Conservation (phyloP, 2,797 vertebrate genomes). For the Pseudomugil gertrudae region DNA sequence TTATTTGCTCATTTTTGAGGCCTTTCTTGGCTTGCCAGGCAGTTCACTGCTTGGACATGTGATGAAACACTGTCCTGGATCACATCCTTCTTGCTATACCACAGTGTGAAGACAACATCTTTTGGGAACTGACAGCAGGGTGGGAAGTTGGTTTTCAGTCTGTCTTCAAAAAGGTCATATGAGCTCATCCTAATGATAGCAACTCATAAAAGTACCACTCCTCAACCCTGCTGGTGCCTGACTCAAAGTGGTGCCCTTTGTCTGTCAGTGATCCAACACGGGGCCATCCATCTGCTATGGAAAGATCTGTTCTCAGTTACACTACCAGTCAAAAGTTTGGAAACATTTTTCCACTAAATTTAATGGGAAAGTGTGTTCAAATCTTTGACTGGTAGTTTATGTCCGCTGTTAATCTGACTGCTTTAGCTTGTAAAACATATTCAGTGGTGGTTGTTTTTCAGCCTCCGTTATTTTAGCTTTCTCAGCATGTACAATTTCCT, state of each 20-base stretch:
- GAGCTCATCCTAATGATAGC: constrained; percentile 1
- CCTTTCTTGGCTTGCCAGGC: not conserved
- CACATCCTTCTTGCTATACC: not conserved
- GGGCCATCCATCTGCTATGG: not conserved
- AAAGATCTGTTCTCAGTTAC: not conserved
- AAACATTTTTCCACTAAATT: too few relatives aligned
- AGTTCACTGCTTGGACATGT: not conserved
- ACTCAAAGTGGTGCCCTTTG: constrained; percentile 1
- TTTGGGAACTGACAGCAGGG: not conserved
- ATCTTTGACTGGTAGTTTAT: too few relatives aligned
- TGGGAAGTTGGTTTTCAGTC: not conserved
- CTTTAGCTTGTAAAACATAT: not conserved
- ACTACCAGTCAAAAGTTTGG: too few relatives aligned
- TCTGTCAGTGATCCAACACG: constrained; percentile 1
- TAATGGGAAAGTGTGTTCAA: too few relatives aligned
- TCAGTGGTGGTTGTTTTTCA: not conserved
- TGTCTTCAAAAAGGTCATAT: not conserved
- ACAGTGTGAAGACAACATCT: not conserved
- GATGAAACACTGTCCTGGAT: not conserved
- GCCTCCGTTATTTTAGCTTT: not conserved
- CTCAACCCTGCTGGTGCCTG: not conserved
- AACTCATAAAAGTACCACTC: not conserved
- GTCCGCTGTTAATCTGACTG: not conserved
- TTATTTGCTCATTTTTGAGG: not conserved
- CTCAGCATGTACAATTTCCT: too few relatives aligned